Evolutionary conservation across 2,888 invertebrate species (phyloP), one percentile per base, ranked within the genome.

Genomic region (Plebejus anna): DNA sequence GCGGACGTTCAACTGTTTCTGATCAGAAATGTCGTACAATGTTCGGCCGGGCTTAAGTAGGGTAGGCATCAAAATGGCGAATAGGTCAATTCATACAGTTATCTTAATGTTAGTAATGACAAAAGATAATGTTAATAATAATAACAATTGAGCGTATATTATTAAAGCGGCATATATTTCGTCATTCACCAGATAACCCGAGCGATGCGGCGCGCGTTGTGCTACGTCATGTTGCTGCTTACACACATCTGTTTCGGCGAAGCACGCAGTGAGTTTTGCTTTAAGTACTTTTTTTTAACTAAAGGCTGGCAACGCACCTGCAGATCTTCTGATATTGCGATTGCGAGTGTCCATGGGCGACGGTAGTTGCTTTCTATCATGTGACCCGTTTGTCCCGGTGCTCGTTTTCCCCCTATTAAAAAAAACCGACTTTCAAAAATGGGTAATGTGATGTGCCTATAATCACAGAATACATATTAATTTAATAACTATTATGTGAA

Each of bases 181-280:
- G 51, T 51, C 28, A 71, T 71, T 71, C n/a, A 16, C 7, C 32
- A 73, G 73, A 73, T 73, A 73, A 73, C 73, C 73, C 32, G 22
- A 28, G 47, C 72, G 32, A 73, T 73, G 73, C 2, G 28, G 55
- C 32, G 47, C 73, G 55, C 28, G 66, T 36, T 66, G 55, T 55
- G 32, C 47, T 72, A 4, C 32, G 28, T 73, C 32, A 55, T 73
- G 16, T 6, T 51, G 9, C 28, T 51, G 51, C 28, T 47, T 4
- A 38, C 72, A 11, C 51, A 71, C 2, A 42, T 73, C 28, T 32
- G 32, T 16, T 28, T 73, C 28, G 13, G 73, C 73, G 73, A 73
- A 11, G 13, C 55, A 32, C 5, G 13, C 28, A 73, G 73, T 73
- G 32, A 73, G 73, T 73, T 28, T 47, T 9, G 1, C 5, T n/a